Evolutionary conservation across 1,140 invertebrate genomes (phyloP), one percentile per base, ranked within the genome.

Genomic region (Medauroidea extradentata): DNA sequence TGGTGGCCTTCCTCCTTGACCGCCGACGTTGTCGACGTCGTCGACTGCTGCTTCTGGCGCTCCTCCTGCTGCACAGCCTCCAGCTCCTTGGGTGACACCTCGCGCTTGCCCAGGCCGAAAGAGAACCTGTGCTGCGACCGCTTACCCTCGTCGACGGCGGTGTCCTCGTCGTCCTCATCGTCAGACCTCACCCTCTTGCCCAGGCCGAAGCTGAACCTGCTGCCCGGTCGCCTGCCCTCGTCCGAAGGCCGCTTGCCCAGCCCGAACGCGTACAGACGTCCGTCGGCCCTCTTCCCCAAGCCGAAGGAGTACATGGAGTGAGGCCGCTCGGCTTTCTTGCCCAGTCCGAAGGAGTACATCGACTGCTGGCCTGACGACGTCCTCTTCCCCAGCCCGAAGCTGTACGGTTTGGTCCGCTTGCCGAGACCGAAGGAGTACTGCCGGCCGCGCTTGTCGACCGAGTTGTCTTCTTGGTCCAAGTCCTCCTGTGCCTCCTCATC

Each of bases 351-450:
- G 13, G 65, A 70, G 60, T 77, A 81, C n/a, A 67, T 64, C 25
- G 64, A 62, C 11, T 58, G 21, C 8, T 19, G 27, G 7, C 41
- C 44, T 14, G 29, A 23, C 0, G 62, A 42, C 19, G 55, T 41
- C 41, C 64, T 29, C 46, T 65, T 65, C 7, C 62, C 64, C 2
- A 65, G 50, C 4, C 62, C 65, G 49, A 59, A 67, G 51, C 59
- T 57, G 60, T 56, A 64, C 7, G 59, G 58, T n/a, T 71, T 70
- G 4, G 76, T 74, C 8, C 82, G 73, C 64, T 83, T 83, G 5
- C 81, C 83, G 2, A 83, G 67, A 1, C 82, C 82, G 63, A 84
- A 84, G 0, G 80, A 81, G 66, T 81, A 84, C 0, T 73, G 78
- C 9, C 7, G 60, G 52, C 62, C 69, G 62, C 72, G 42, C 21